phyloP scores from a whole-genome alignment of 2,113 vertebrate genomes.

The Chrysemys picta region DNA sequence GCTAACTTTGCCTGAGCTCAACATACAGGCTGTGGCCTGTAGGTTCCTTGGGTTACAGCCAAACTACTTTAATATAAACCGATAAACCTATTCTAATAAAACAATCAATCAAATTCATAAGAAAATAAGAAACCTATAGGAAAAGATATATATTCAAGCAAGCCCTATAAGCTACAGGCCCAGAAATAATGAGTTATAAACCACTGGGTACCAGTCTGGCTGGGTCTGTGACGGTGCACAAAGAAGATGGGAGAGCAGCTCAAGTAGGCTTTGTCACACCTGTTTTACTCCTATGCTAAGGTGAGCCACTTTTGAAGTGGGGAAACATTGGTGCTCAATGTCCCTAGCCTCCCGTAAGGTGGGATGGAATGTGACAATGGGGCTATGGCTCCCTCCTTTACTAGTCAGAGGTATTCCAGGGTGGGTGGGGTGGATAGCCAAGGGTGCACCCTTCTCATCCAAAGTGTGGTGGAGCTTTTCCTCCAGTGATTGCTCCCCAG shows the following conservation, averaged over 20 bases:
- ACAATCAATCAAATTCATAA: too few relatives aligned
- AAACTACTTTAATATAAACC: too few relatives aligned
- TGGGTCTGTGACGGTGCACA: rapidly evolving
- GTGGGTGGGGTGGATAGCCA: not conserved
- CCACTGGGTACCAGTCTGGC: rapidly evolving
- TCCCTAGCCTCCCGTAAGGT: not conserved
- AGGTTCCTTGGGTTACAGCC: too few relatives aligned
- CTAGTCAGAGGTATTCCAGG: not conserved
- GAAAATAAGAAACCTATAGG: too few relatives aligned
- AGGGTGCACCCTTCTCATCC: rapidly evolving
- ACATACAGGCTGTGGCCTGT: too few relatives aligned
- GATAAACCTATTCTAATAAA: too few relatives aligned
- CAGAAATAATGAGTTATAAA: rapidly evolving
- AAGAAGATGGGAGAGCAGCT: not conserved
- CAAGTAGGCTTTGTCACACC: rapidly evolving
- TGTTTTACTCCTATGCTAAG: not conserved
- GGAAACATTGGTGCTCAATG: not conserved
- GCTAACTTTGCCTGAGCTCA: too few relatives aligned
- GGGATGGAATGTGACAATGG: not conserved
- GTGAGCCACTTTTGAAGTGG: rapidly evolving
- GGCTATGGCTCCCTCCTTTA: not conserved
- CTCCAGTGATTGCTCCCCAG: not conserved
- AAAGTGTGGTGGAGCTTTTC: rapidly evolving
- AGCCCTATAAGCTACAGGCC: too few relatives aligned
- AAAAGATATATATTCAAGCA: too few relatives aligned